Percentiles rank a stretch among this genome's conserved stretches.
These are phyloP conservation scores for Pseudachorutes palmiensis DNA, from an alignment of 1,140 invertebrate genomes.

Conservation along the genomic window DNA sequence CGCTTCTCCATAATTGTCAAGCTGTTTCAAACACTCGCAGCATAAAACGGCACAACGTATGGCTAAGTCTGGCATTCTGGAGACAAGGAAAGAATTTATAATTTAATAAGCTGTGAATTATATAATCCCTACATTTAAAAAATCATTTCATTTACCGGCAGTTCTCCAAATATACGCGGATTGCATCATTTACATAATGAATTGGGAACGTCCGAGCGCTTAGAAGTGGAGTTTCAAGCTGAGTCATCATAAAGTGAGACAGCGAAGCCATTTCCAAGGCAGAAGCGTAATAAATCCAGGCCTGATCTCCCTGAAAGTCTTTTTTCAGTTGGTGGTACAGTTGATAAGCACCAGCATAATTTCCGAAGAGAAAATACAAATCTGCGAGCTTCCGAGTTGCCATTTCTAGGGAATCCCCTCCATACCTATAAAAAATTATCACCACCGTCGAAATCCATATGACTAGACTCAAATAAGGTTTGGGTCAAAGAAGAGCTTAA, in stretches of 20 bases:
- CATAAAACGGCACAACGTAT: constrained; percentile 30
- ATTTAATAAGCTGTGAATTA: too few species aligned
- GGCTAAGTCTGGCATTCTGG: constrained; percentile 33
- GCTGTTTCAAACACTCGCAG: constrained; percentile 30
- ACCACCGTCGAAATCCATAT: constrained; percentile 16
- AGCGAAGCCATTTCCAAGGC: constrained; percentile 91
- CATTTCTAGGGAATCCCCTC: constrained; percentile 80
- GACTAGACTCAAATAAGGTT: not conserved
- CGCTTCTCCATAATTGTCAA: constrained; percentile 66
- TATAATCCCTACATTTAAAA: too few species aligned
- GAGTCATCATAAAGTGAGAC: constrained; percentile 80
- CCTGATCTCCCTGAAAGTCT: constrained; percentile 91
- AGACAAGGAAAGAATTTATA: constrained; percentile 8
- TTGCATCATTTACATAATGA: constrained; percentile 89
- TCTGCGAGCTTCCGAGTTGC: constrained; percentile 87
- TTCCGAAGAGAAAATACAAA: constrained; percentile 90
- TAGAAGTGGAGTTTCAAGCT: constrained; percentile 46
- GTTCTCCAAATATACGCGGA: constrained; percentile 76
- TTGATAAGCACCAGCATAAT: constrained; percentile 85
- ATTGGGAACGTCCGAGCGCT: constrained; percentile 46
- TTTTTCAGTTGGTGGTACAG: constrained; percentile 91
- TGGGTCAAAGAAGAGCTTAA: not conserved
- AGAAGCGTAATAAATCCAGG: constrained; percentile 93
- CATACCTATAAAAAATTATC: constrained; percentile 64
- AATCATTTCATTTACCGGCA: too few species aligned